A percentile compares a stretch with the other conserved stretches of the same genome.
Conservation (phyloP, 2,113 vertebrate species). For the Pangasianodon gigas region DNA sequence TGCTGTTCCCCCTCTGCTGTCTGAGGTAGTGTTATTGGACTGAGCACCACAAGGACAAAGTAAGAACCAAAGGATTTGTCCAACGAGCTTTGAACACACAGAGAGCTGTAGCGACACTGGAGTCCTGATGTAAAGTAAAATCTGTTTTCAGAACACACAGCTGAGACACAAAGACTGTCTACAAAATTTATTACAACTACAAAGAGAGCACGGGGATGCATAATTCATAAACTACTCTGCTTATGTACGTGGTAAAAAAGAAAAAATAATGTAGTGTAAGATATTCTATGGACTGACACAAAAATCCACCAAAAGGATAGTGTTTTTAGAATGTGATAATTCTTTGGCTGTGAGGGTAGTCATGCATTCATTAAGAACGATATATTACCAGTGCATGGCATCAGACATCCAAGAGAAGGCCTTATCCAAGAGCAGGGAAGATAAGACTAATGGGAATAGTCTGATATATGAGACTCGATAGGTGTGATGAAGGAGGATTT, state of each 20-base stretch:
- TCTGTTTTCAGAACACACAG: conserved; percentile 24
- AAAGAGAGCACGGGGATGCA: conserved; percentile 17
- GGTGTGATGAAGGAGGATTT: conserved; percentile 77
- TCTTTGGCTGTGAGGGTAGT: neutral
- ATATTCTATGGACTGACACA: neutral
- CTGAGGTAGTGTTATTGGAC: conserved; percentile 53
- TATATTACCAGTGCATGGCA: conserved; percentile 14
- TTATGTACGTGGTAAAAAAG: conserved; percentile 13
- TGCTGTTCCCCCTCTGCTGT: conserved; percentile 50
- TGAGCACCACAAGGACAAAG: conserved; percentile 52
- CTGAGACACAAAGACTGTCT: conserved; percentile 26
- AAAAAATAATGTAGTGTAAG: neutral
- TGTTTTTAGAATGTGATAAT: conserved; percentile 14
- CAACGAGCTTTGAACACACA: conserved; percentile 54
- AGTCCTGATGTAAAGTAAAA: conserved; percentile 25
- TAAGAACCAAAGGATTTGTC: conserved; percentile 53
- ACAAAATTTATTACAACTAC: conserved; percentile 34
- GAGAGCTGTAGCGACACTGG: conserved; percentile 25
- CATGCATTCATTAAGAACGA: conserved; percentile 21
- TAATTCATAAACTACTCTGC: conserved; percentile 13
- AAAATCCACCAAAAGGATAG: neutral
- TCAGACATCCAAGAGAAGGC: conserved; percentile 30
- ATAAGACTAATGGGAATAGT: conserved; percentile 69
- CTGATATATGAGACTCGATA: conserved; percentile 70
- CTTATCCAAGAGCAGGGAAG: conserved; percentile 41